Evolutionary conservation across 1,140 invertebrate genomes (phyloP).

Genomic region (Meloidogyne floridensis): DNA sequence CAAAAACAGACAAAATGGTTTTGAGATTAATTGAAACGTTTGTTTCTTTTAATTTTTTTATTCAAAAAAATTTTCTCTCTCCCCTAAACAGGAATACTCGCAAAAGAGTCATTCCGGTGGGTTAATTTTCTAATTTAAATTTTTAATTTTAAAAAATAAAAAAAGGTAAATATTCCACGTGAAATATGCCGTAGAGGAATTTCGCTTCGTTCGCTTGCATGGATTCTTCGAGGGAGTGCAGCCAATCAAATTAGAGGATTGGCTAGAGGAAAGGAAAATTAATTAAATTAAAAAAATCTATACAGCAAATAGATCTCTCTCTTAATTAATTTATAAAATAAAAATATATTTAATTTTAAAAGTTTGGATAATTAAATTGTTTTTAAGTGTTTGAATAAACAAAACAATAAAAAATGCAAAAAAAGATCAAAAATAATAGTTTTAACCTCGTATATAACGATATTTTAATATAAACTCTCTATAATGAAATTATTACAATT

Average conservation of each 20-base stretch:
- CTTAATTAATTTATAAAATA: not conserved
- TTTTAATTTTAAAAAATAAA: not conserved
- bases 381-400: not conserved
- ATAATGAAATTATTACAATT: too few species aligned
- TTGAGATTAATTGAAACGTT: slow-evolving; percentile 47
- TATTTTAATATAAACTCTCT: too few species aligned
- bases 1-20: slow-evolving; percentile 57
- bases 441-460: not conserved
- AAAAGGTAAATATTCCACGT: slow-evolving; percentile 41
- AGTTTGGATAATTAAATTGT: not conserved
- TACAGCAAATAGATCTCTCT: not conserved
- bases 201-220: slow-evolving; percentile 45
- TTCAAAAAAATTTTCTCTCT: not conserved
- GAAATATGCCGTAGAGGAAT: slow-evolving; percentile 52
- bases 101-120: slow-evolving; percentile 46
- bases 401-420: slow-evolving; percentile 18
- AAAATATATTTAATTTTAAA: not conserved
- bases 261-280: slow-evolving; percentile 32
- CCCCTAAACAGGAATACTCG: slow-evolving; percentile 37
- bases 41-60: not conserved
- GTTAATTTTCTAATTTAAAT: not conserved
- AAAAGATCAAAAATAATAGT: slow-evolving; percentile 1
- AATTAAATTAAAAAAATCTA: not conserved
- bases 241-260: slow-evolving; percentile 46
- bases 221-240: slow-evolving; percentile 43